These are phyloP conservation scores for Pachliopta kotzebuea DNA, from an alignment of 2,888 invertebrate species.

Conservation along the genomic window DNA sequence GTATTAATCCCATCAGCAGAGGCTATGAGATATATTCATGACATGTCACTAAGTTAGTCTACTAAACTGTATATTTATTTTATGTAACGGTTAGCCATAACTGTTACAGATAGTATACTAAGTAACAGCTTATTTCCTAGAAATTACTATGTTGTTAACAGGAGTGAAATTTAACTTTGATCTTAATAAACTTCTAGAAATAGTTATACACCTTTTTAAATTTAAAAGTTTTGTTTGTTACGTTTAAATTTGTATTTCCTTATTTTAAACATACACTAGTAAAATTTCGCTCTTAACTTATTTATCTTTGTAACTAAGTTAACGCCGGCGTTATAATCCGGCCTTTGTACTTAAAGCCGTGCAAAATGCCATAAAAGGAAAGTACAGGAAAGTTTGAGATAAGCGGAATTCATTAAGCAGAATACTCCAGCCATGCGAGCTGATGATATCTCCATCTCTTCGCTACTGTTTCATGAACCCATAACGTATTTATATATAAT, in stretches of 20 bases:
- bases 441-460: conserved; percentile 13
- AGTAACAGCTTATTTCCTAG: neutral
- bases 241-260: no score
- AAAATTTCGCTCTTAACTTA: conserved; percentile 27
- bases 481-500: conserved; percentile 1
- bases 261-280: neutral
- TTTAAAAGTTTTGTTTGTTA: no score
- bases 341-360: conserved; percentile 21
- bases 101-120: no score
- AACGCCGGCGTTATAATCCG: conserved; percentile 22
- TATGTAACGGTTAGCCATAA: no score
- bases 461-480: conserved; percentile 8
- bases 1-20: no score
- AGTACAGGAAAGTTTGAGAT: conserved; percentile 37
- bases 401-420: conserved; percentile 35
- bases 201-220: no score
- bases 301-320: conserved; percentile 28
- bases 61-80: no score
- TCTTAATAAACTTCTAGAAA: neutral
- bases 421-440: conserved; percentile 16
- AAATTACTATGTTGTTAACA: neutral
- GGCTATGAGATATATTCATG: no score
- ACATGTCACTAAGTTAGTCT: no score
- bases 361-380: conserved; percentile 22
- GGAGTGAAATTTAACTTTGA: neutral